A percentile compares a stretch with the other conserved stretches of the same genome.
Conservation (phyloP, 2,113 vertebrate genomes). For the Tupaia chinensis region DNA sequence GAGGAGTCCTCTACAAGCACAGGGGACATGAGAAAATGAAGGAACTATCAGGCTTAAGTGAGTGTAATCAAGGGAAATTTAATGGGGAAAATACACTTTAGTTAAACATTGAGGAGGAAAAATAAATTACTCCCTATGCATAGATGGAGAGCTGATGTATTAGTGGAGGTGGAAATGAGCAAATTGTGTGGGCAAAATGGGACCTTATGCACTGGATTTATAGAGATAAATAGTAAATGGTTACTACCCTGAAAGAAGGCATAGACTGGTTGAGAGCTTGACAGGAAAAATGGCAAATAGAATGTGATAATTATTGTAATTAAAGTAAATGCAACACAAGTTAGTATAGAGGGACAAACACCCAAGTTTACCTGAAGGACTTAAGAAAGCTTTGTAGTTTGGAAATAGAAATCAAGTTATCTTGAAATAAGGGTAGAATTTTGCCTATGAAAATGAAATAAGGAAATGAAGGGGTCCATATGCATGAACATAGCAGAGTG, state of each 20-base stretch:
- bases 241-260: neutral
- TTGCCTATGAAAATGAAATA: constrained; percentile 39
- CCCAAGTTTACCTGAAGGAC: neutral
- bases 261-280: neutral
- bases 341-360: constrained; percentile 9
- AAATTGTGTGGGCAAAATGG: neutral
- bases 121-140: constrained; percentile 7
- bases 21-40: constrained; percentile 38
- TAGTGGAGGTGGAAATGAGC: constrained; percentile 44
- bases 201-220: neutral
- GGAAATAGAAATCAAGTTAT: constrained; percentile 21
- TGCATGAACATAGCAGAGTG: neutral
- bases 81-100: constrained; percentile 57
- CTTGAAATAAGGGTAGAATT: constrained; percentile 56
- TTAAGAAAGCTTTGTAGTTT: constrained; percentile 34
- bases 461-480: neutral
- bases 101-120: constrained; percentile 49
- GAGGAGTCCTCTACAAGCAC: neutral
- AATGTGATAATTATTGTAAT: constrained; percentile 57
- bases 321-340: constrained; percentile 41
- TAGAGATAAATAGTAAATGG: constrained; percentile 51
- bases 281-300: constrained; percentile 44
- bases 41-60: constrained; percentile 17
- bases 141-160: constrained; percentile 29
- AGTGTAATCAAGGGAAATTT: constrained; percentile 18